These are phyloP conservation scores for Xiphophorus birchmanni DNA, from an alignment of 2,797 vertebrate genomes.

Conservation along the genomic window DNA sequence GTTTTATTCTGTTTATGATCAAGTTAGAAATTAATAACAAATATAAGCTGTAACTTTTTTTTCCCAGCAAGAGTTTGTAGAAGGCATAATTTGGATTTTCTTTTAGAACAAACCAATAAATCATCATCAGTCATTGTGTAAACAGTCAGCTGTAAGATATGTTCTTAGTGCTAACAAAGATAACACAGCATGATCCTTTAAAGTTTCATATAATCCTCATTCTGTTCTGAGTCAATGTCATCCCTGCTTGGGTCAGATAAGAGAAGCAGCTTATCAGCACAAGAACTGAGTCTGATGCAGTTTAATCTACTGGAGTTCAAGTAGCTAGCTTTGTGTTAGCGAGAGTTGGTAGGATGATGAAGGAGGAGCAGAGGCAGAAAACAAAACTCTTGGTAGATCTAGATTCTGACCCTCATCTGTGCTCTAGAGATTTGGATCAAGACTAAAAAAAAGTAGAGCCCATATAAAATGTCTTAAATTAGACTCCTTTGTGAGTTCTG, in stretches of 20 bases:
- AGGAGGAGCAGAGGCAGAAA: neutral
- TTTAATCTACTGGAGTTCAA: neutral
- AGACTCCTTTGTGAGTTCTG: neutral
- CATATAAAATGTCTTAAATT: neutral
- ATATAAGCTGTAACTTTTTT: neutral
- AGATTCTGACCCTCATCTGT: neutral
- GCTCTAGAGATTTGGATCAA: neutral
- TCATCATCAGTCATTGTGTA: neutral
- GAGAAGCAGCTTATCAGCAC: neutral
- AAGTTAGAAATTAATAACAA: conserved; percentile 13
- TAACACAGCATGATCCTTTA: neutral
- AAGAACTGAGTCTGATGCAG: neutral
- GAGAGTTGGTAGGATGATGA: neutral
- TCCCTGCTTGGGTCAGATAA: neutral
- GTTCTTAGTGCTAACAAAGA: neutral
- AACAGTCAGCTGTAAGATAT: neutral
- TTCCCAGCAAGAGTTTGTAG: neutral
- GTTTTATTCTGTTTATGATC: neutral
- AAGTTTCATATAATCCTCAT: neutral
- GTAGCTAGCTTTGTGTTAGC: neutral
- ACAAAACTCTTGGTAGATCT: neutral
- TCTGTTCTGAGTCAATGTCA: neutral
- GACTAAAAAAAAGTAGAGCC: neutral
- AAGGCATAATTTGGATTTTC: neutral
- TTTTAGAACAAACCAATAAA: neutral